Base-by-base conservation (phyloP, 2,113 vertebrate genomes). In the Anoplopoma fimbria region DNA sequence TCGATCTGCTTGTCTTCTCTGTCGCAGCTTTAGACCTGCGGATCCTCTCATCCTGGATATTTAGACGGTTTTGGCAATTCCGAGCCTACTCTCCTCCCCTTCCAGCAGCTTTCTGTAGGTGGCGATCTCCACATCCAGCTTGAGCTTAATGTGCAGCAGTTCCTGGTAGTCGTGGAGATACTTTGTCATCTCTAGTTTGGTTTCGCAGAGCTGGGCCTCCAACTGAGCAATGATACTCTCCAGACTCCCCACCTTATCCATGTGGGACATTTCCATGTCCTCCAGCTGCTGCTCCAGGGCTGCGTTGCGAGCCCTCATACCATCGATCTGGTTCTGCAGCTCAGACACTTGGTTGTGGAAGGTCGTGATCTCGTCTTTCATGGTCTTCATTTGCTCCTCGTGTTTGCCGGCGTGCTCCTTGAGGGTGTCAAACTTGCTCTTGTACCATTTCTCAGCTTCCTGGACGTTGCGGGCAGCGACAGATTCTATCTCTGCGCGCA, bases 361-460 rank as follows among this genome's bases (percentile, higher is more conserved):
- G 75, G 91, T 90, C 19, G 76, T 89, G 82, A 96, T 96, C 80
- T 96, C 95, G 0, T 95, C 92, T 89, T 93, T 96, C 91, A 95
- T 96, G 87, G 58, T 83, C 75, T 89, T 93, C 91, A 95, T 95
- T 29, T 95, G 90, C 10, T 84, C 87, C 70, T 96, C 94, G 0
- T 94, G 82, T 81, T 96, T 96, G 75, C 91, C 83, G 1, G 95
- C 94, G 0, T 95, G 92, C 57, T 91, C 84, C 61, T 96, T 96
- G 23, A 96, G 94, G 0, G 91, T 93, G 85, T 96, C 93, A 15
- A 96, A 95, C 79, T 96, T 96, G 86, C 82, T 80, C 89, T 96
- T 96, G 93, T 96, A 96, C 95, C 95, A 96, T 74, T 95, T 95
- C 82, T 96, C 95, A 0, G 95, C 95, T 69, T 96, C 95, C 79